Base-by-base conservation (phyloP, 1,140 invertebrate genomes). In the Melitaea cinxia region DNA sequence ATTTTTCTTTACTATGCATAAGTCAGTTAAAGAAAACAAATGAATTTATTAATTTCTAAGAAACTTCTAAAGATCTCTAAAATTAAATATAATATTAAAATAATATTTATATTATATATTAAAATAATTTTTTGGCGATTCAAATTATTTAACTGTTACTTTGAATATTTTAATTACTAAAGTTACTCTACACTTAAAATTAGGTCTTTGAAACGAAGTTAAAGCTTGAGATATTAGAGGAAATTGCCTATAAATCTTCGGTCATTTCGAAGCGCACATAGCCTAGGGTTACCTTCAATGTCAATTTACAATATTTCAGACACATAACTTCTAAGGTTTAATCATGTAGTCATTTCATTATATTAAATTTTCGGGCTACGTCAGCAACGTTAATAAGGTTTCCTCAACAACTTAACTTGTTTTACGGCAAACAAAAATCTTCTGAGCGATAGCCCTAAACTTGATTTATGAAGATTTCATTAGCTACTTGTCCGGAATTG, bases 161-260 rank as follows among this genome's bases (percentile, higher is more conserved):
- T n/a, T n/a, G n/a, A n/a, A n/a, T n/a, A n/a, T n/a, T n/a, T n/a
- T n/a, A 45, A 45, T 45, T 45, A 2, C 17, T 45, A 10, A 12
- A 45, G 17, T 45, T 45, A 19, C 15, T 19, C 39, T 17, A 45
- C 49, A 59, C 49, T 65, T 39, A 33, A 59, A 59, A 59, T 54
- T 17, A 72, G 72, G 68, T 75, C 66, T 57, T 54, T 64, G 50
- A 58, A 62, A 66, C 61, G 67, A 59, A 72, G 58, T 65, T 72
- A 69, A 30, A 66, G 66, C 68, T n/a, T 68, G 39, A 60, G 71
- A 69, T 72, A 73, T 77, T 78, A 65, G 30, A 62, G 72, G 73
- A 74, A 78, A 82, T 82, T 76, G 79, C 65, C 72, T 63, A 75
- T 82, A 79, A 82, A 82, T 82, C 75, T 72, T 65, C 63, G 73